Base-by-base conservation (phyloP, 2,113 vertebrate genomes). In the Pollachius pollachius region DNA sequence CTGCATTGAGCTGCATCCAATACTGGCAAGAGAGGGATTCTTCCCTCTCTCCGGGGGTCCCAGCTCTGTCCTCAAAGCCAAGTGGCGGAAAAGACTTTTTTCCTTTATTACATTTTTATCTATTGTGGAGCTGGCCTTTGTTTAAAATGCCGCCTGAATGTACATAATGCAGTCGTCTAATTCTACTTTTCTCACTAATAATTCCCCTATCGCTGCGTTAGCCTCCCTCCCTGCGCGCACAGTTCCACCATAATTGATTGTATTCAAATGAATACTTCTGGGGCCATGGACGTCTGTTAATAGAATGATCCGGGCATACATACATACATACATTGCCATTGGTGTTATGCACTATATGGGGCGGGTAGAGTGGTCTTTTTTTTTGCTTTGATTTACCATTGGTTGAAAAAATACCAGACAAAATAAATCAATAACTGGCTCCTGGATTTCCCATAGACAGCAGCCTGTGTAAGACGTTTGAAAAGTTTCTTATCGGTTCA, bases 401-500 rank as follows among this genome's bases (percentile, higher is more conserved):
- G 62, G 62, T 71, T 48, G 64, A 52, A 64, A 64, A 66, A 66
- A 76, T 67, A 70, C 25, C 25, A 15, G 60, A 65, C 57, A 67
- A 52, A 58, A 62, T 18, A 61, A 74, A 80, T 76, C 61, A 74
- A 67, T 74, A 64, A 71, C 56, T 21, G 30, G 69, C 25, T 81
- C 80, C 30, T 52, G 65, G 57, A 67, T 76, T 68, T 80, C 70
- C 67, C 80, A 63, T 69, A 27, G 34, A 70, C 57, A 59, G 74
- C 63, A 81, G 81, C 75, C 77, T 78, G 74, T 78, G 72, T 70
- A 65, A 77, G 73, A 77, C 70, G 69, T 72, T 75, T 82, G 67
- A 78, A 83, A 88, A 81, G 74, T 87, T 86, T 85, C 82, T 92
- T 91, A 92, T 90, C 89, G 77, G 57, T 81, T 84, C 66, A 81